A percentile compares a stretch with the other conserved stretches of the same genome.
Conservation (phyloP, 2,888 invertebrate species). For the Cantharis rustica region DNA sequence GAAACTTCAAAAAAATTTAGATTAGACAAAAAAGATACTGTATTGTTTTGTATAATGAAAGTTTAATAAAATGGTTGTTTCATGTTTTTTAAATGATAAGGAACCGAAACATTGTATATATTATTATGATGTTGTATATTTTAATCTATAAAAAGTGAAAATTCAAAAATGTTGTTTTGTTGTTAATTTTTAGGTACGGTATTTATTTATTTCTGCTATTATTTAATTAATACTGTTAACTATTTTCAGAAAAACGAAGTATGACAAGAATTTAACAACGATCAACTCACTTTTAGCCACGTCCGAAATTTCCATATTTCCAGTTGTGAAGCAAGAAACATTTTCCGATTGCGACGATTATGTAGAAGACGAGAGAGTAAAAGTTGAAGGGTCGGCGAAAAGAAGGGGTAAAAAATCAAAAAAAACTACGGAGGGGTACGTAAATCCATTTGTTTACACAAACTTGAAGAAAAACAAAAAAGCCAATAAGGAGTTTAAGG, state of each 20-base stretch:
- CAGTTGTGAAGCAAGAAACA: slow-evolving; percentile 10
- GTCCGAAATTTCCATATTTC: slow-evolving; percentile 32
- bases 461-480: slow-evolving; percentile 13
- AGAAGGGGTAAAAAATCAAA: neutral
- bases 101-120: neutral
- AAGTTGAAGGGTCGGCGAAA: neutral
- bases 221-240: neutral
- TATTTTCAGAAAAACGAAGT: neutral
- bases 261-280: neutral
- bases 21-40: neutral
- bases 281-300: neutral
- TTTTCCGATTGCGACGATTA: neutral
- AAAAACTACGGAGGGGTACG: slow-evolving; percentile 23
- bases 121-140: neutral
- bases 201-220: neutral
- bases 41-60: neutral
- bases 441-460: slow-evolving; percentile 33
- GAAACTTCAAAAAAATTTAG: too few relatives aligned
- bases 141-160: neutral
- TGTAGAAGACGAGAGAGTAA: neutral
- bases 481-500: slow-evolving; percentile 3
- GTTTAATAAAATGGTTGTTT: neutral
- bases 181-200: slow-evolving; percentile 13
- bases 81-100: neutral
- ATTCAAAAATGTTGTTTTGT: neutral